Percentiles rank a stretch among this genome's conserved stretches.
These are phyloP conservation scores for Tautogolabrus adspersus DNA, from an alignment of 2,113 vertebrate genomes.

Conservation along the genomic window DNA sequence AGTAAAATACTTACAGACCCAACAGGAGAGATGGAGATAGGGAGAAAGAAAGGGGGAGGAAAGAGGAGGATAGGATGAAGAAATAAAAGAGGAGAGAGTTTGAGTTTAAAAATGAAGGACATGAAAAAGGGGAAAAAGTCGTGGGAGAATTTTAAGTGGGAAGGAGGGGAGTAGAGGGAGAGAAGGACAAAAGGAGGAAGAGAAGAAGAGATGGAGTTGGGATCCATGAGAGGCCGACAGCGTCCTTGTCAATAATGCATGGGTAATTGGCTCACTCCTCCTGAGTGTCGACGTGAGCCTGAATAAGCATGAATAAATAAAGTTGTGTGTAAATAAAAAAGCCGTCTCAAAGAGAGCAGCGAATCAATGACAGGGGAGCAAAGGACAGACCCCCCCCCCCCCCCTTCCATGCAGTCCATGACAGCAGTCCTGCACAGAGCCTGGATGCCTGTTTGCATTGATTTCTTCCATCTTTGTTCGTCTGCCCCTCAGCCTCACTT, in stretches of 20 bases:
- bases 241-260: constrained; percentile 72
- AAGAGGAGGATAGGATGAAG: neutral
- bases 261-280: constrained; percentile 60
- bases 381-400: neutral
- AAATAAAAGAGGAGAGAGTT: neutral
- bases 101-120: neutral
- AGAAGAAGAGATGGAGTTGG: constrained; percentile 12
- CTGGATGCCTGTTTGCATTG: constrained; percentile 4
- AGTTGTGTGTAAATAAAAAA: constrained; percentile 71
- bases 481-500: neutral
- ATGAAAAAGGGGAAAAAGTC: neutral
- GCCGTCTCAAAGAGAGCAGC: constrained; percentile 43
- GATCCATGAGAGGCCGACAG: constrained; percentile 39
- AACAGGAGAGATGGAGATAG: too few species aligned
- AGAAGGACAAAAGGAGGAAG: neutral
- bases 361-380: constrained; percentile 58
- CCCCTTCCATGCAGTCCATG: neutral
- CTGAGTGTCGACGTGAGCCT: constrained; percentile 40
- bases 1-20: neutral
- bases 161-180: neutral
- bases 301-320: constrained; percentile 76
- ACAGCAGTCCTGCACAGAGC: neutral
- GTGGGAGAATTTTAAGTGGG: neutral
- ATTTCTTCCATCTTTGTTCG: constrained; percentile 20
- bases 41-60: neutral